These are phyloP conservation scores for Pogonus chalceus DNA, from an alignment of 1,140 invertebrate genomes.

Conservation along the genomic window DNA sequence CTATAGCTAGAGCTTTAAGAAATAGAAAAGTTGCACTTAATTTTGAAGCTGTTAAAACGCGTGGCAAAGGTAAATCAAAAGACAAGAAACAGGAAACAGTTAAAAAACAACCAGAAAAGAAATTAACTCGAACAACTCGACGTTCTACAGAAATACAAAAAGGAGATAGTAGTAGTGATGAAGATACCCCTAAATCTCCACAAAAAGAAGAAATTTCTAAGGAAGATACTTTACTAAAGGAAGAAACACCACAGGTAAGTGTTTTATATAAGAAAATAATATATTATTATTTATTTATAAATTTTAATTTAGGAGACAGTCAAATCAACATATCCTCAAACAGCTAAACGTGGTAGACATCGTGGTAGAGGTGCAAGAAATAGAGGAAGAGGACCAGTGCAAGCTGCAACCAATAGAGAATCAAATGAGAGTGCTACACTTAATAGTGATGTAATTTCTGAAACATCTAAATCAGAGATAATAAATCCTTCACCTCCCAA, in stretches of 20 bases:
- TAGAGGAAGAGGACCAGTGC: slow-evolving; percentile 20
- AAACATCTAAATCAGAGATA: slow-evolving; percentile 4
- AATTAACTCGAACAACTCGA: no score
- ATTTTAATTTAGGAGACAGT: no score
- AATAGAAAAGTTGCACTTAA: slow-evolving; percentile 18
- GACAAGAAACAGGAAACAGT: slow-evolving; percentile 32
- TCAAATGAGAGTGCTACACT: slow-evolving; percentile 18
- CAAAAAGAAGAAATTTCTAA: slow-evolving; percentile 18
- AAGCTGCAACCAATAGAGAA: slow-evolving; percentile 17
- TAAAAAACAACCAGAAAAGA: slow-evolving; percentile 43
- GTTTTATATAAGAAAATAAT: no score
- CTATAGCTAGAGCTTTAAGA: slow-evolving; percentile 17
- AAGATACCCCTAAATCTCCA: slow-evolving; percentile 39
- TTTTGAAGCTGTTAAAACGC: slow-evolving; percentile 34
- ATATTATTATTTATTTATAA: no score
- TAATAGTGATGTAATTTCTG: slow-evolving; percentile 8
- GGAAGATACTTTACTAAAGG: slow-evolving; percentile 13
- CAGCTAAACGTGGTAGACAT: not conserved
- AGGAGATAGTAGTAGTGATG: slow-evolving; percentile 44
- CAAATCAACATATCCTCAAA: not conserved
- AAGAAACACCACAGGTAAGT: slow-evolving; percentile 12
- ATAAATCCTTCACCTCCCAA: not conserved
- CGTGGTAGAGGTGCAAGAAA: slow-evolving; percentile 18
- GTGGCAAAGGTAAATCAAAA: slow-evolving; percentile 26
- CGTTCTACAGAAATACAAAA: slow-evolving; percentile 47